These are phyloP conservation scores for Criorhina ranunculi DNA, from an alignment of 2,888 invertebrate species.

Conservation along the genomic window DNA sequence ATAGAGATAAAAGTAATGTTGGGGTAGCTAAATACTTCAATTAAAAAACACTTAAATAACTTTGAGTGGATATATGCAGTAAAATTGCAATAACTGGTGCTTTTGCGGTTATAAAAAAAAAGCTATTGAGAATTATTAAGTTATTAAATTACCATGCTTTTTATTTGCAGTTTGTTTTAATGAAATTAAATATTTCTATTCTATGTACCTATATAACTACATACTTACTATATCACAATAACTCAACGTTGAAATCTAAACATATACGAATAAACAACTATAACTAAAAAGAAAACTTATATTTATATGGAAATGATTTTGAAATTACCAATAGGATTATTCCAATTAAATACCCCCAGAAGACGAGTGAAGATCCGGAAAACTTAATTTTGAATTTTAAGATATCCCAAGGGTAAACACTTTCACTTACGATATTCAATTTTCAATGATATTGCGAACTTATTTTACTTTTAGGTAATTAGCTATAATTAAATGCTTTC, in stretches of 20 bases:
- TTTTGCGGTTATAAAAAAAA: too few relatives aligned
- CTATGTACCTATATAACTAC: too few relatives aligned
- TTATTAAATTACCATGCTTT: too few relatives aligned
- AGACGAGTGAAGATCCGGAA: conserved; percentile 7
- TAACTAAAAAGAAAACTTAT: conserved; percentile 7
- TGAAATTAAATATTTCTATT: too few relatives aligned
- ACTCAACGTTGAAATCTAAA: background rate
- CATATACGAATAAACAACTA: conserved; percentile 1
- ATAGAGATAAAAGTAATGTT: too few relatives aligned
- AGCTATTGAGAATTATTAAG: too few relatives aligned
- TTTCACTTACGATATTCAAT: background rate
- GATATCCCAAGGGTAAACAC: conserved; percentile 4
- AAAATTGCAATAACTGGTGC: too few relatives aligned
- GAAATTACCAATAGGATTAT: conserved; percentile 25
- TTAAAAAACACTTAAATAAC: too few relatives aligned
- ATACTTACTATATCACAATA: too few relatives aligned
- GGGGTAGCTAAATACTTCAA: too few relatives aligned
- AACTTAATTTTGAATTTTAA: background rate
- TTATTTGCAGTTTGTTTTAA: too few relatives aligned
- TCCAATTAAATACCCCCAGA: conserved; percentile 15
- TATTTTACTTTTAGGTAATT: background rate
- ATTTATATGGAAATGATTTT: conserved; percentile 33
- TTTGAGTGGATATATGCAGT: too few relatives aligned
- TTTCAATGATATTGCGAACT: background rate
- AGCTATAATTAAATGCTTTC: background rate